These are phyloP conservation scores for Phaethon lepturus DNA, from an alignment of 2,113 vertebrate genomes.

Conservation along the genomic window DNA sequence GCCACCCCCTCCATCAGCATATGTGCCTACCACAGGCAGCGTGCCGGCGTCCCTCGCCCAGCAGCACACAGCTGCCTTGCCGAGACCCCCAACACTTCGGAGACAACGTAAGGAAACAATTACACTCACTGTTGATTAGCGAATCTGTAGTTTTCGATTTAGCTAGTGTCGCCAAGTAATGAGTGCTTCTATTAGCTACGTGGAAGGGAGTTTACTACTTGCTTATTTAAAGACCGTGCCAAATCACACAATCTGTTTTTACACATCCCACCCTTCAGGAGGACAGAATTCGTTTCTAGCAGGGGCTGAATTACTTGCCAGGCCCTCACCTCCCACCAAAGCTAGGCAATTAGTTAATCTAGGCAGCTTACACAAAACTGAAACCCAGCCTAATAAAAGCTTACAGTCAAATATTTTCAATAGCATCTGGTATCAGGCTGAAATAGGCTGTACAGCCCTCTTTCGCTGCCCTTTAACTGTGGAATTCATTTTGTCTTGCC, in stretches of 20 bases:
- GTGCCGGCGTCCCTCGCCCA: rapidly evolving
- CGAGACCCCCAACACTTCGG: not conserved
- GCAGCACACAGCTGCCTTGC: not conserved
- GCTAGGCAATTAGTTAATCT: not conserved
- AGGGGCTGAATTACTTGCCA: not conserved
- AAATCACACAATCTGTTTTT: not conserved
- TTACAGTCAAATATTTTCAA: not conserved
- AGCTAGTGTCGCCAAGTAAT: not conserved
- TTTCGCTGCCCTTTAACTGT: not conserved
- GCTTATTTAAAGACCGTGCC: not conserved
- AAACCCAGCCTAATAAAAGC: not conserved
- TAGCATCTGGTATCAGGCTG: not conserved
- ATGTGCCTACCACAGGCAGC: not conserved
- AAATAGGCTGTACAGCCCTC: not conserved
- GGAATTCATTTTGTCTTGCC: not conserved
- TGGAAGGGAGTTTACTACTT: not conserved
- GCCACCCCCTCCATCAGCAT: not conserved
- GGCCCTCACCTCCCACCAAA: not conserved
- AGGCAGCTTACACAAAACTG: not conserved
- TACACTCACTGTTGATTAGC: not conserved
- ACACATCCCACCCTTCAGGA: not conserved
- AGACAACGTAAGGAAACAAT: not conserved
- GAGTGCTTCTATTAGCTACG: not conserved
- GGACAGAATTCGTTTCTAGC: not conserved
- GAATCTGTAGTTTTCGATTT: not conserved